phyloP scores from a whole-genome alignment of 1,140 invertebrate genomes.

The Ectropis grisescens region DNA sequence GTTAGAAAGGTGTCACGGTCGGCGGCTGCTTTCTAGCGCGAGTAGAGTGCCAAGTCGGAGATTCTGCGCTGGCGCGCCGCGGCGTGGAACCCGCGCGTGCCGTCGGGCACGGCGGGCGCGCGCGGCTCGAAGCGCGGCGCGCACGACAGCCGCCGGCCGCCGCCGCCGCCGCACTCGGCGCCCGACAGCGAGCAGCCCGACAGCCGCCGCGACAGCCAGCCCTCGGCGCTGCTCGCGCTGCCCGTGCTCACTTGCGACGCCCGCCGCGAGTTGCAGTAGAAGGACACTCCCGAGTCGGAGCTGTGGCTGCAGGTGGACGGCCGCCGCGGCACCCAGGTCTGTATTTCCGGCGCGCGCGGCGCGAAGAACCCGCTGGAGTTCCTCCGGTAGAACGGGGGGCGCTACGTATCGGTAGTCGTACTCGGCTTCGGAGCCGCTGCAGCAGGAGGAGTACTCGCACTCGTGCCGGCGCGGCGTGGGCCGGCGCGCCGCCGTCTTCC shows the following conservation, averaged over 20 bases:
- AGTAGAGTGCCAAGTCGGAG: slow-evolving; percentile 67
- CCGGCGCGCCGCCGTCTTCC: slow-evolving; percentile 67
- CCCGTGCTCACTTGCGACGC: slow-evolving; percentile 71
- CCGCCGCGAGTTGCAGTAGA: slow-evolving; percentile 72
- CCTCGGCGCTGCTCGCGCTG: slow-evolving; percentile 69
- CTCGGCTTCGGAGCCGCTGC: slow-evolving; percentile 78
- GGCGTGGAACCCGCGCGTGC: slow-evolving; percentile 82
- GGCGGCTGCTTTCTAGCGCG: slow-evolving; percentile 62
- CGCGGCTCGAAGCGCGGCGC: slow-evolving; percentile 71
- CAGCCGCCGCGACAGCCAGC: slow-evolving; percentile 68
- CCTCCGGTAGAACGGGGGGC: slow-evolving; percentile 68
- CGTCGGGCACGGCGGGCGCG: slow-evolving; percentile 86
- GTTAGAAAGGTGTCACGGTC: slow-evolving; percentile 69
- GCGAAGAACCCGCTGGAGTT: slow-evolving; percentile 73
- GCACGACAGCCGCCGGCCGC: slow-evolving; percentile 66
- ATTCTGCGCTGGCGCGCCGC: slow-evolving; percentile 63
- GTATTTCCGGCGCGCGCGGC: slow-evolving; percentile 69
- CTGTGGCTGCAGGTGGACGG: slow-evolving; percentile 71
- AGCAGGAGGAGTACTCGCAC: slow-evolving; percentile 73
- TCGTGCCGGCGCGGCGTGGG: slow-evolving; percentile 51
- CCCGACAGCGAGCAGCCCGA: slow-evolving; percentile 70
- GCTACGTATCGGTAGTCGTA: slow-evolving; percentile 70
- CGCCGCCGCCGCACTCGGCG: slow-evolving; percentile 68
- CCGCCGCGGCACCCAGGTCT: slow-evolving; percentile 75
- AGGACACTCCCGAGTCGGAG: slow-evolving; percentile 66